Conservation (phyloP, 2,113 vertebrate species). For the Lutjanus erythropterus region DNA sequence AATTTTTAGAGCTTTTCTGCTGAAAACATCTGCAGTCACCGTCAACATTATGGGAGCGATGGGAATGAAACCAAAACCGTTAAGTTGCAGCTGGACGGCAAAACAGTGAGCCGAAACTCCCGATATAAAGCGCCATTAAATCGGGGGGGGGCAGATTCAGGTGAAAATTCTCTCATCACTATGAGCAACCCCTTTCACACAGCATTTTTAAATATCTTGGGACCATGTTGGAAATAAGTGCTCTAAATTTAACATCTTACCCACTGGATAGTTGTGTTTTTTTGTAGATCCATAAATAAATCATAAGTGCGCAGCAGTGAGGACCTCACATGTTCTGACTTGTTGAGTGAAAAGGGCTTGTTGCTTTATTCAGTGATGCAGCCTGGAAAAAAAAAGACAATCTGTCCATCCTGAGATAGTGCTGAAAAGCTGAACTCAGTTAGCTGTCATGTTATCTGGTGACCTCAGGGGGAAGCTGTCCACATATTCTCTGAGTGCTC, state of each 20-base stretch:
- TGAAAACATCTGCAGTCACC: too few species aligned
- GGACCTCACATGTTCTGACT: not conserved
- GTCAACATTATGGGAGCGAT: too few species aligned
- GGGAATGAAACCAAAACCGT: too few species aligned
- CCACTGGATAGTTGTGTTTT: too few species aligned
- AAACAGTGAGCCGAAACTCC: not conserved
- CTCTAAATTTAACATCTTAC: not conserved
- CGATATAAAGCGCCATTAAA: too few species aligned
- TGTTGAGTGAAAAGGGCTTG: not conserved
- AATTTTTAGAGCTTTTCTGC: too few species aligned
- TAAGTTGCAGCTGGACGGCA: too few species aligned
- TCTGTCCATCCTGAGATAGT: not conserved
- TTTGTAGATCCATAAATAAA: not conserved
- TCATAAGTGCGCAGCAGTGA: not conserved
- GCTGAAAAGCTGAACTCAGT: conserved; percentile 5
- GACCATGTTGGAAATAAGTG: not conserved
- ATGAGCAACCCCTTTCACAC: too few species aligned
- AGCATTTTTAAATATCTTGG: not conserved
- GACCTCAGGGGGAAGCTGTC: not conserved
- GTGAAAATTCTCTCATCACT: too few species aligned
- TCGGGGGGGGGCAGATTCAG: too few species aligned
- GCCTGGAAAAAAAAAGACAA: not conserved
- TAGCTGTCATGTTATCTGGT: not conserved
- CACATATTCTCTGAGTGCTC: not conserved
- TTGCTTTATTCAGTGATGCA: not conserved